Percentiles rank a stretch among this genome's conserved stretches.
phyloP scores from a whole-genome alignment of 2,888 invertebrate genomes.

The Amphipyra tragopoginis region DNA sequence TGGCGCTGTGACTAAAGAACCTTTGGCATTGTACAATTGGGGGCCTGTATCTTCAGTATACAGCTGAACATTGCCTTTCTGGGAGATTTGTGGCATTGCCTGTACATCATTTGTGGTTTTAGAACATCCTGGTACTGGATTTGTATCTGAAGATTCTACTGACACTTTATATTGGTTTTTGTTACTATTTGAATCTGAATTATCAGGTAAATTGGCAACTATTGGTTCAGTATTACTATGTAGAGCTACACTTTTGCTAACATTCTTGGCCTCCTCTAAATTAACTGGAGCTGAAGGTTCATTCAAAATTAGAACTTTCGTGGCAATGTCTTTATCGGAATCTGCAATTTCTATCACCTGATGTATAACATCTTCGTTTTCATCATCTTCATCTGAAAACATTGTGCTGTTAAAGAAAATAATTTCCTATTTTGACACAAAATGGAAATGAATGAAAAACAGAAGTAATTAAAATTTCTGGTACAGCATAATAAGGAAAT shows the following conservation, averaged over 20 bases:
- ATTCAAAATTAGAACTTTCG: not conserved
- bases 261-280: not conserved
- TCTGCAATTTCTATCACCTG: not conserved
- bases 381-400: not conserved
- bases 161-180: too few relatives aligned
- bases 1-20: conserved; percentile 70
- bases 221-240: not conserved
- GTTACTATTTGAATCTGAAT: not conserved
- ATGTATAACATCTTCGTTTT: not conserved
- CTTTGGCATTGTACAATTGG: conserved; percentile 69
- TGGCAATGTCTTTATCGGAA: not conserved
- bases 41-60: conserved; percentile 70
- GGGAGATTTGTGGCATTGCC: not conserved
- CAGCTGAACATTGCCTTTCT: conserved; percentile 55
- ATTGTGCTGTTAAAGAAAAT: not conserved
- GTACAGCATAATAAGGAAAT: too few relatives aligned
- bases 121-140: not conserved
- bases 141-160: not conserved
- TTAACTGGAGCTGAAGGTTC: not conserved
- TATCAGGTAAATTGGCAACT: not conserved
- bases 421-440: not conserved
- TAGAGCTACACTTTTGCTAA: not conserved
- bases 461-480: too few relatives aligned
- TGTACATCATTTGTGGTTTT: not conserved
- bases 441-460: too few relatives aligned